These are phyloP conservation scores for Palythoa heliodiscus DNA, from an alignment of 92 coral and sea anemone genomes.

Conservation along the genomic window DNA sequence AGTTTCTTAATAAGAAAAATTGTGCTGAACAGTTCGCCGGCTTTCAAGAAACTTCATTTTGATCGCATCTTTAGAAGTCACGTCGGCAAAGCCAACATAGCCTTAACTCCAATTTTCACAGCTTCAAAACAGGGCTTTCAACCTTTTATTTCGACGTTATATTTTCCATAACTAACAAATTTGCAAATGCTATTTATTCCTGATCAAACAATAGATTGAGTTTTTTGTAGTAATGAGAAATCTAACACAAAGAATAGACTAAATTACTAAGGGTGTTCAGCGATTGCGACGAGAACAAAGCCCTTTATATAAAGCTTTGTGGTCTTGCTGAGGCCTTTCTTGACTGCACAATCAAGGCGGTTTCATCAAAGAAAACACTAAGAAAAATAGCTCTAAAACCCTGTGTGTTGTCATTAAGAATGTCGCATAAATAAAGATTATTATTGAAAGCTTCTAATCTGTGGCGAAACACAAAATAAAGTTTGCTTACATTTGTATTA, in stretches of 20 bases:
- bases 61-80: neutral
- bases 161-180: conserved; percentile 69
- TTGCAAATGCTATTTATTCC: conserved; percentile 74
- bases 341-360: conserved; percentile 68
- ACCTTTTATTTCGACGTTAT: conserved; percentile 47
- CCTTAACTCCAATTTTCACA: conserved; percentile 41
- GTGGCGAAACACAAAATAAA: conserved; percentile 29
- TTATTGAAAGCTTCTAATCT: conserved; percentile 32
- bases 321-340: conserved; percentile 65
- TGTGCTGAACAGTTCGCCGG: neutral
- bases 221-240: conserved; percentile 81
- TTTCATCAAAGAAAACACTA: conserved; percentile 63
- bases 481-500: conserved; percentile 32
- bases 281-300: conserved; percentile 67
- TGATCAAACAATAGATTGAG: conserved; percentile 52
- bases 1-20: neutral
- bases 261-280: conserved; percentile 79
- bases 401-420: conserved; percentile 56
- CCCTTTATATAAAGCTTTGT: conserved; percentile 57
- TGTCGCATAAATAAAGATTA: conserved; percentile 37
- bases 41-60: neutral
- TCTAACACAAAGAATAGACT: conserved; percentile 71
- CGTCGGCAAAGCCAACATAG: neutral
- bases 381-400: conserved; percentile 51
- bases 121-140: conserved; percentile 51